Percentiles rank a stretch among this genome's conserved stretches.
Conservation (phyloP, 2,888 invertebrate species). For the Drosophila algonquin region DNA sequence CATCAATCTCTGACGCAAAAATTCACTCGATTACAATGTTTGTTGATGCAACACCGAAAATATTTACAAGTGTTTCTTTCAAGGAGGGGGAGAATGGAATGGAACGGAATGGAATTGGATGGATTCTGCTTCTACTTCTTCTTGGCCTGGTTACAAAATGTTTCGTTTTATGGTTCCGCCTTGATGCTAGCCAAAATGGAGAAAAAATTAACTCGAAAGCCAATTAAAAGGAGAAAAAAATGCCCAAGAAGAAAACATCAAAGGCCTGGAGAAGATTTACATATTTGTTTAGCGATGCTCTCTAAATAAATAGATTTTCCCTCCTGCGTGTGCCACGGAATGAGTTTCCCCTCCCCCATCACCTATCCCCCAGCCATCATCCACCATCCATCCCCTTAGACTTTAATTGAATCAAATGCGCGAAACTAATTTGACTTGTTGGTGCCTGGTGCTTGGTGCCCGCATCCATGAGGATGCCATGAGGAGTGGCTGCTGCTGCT, state of each 20-base stretch:
- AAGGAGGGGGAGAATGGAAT: slow-evolving; percentile 1
- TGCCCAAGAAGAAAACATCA: slow-evolving; percentile 31
- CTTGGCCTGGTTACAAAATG: slow-evolving; percentile 44
- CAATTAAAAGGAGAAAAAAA: slow-evolving; percentile 53
- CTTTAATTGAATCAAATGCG: slow-evolving; percentile 70
- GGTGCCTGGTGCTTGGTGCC: slow-evolving; percentile 1
- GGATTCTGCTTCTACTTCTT: background rate
- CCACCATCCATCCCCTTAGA: slow-evolving; percentile 30
- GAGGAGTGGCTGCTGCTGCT: slow-evolving; percentile 30
- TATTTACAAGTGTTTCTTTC: slow-evolving; percentile 51
- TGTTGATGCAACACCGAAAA: slow-evolving; percentile 48
- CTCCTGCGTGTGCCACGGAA: slow-evolving; percentile 48
- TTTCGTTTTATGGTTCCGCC: slow-evolving; percentile 41
- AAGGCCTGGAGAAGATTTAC: slow-evolving; percentile 38
- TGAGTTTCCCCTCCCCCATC: background rate
- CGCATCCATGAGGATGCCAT: background rate
- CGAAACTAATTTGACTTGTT: slow-evolving; percentile 68
- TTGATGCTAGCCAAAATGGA: slow-evolving; percentile 31
- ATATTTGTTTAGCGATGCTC: slow-evolving; percentile 43
- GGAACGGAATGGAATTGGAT: background rate
- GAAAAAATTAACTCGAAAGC: slow-evolving; percentile 39
- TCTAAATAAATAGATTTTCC: slow-evolving; percentile 59
- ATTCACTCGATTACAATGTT: slow-evolving; percentile 48
- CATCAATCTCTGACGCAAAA: slow-evolving; percentile 62
- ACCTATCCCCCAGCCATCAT: slow-evolving; percentile 25